Conservation (phyloP, 2,888 invertebrate species). For the Quadroppia sp. region DNA sequence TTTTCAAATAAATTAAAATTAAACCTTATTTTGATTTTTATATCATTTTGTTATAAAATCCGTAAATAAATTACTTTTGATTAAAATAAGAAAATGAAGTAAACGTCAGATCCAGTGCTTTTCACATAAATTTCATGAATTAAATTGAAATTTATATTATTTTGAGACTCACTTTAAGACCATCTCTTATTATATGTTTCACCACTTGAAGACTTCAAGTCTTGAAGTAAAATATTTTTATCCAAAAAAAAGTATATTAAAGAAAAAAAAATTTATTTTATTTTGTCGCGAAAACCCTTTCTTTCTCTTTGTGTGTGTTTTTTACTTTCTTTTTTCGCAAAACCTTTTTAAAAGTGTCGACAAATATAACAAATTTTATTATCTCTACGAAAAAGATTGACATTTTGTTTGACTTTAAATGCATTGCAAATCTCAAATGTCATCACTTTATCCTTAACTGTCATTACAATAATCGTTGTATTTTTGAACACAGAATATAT, state of each 20-base stretch:
- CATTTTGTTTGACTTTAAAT: neutral
- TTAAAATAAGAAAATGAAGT: neutral
- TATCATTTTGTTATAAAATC: neutral
- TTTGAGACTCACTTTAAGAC: slow-evolving; percentile 2
- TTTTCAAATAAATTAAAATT: too few relatives aligned
- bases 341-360: neutral
- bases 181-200: neutral
- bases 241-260: too few relatives aligned
- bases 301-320: neutral
- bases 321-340: neutral
- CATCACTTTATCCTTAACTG: neutral
- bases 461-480: neutral
- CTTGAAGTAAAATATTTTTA: too few relatives aligned
- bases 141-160: neutral
- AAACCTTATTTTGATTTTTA: neutral
- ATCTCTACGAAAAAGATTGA: neutral
- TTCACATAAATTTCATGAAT: neutral
- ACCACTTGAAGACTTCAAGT: too few relatives aligned
- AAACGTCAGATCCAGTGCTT: neutral
- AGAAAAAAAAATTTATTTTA: too few relatives aligned
- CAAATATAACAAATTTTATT: slow-evolving; percentile 18
- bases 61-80: neutral
- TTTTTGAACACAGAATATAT: too few relatives aligned
- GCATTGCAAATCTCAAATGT: neutral
- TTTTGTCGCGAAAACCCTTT: too few relatives aligned